These are phyloP conservation scores for Passer montanus DNA, from an alignment of 2,113 vertebrate species.

Conservation along the genomic window DNA sequence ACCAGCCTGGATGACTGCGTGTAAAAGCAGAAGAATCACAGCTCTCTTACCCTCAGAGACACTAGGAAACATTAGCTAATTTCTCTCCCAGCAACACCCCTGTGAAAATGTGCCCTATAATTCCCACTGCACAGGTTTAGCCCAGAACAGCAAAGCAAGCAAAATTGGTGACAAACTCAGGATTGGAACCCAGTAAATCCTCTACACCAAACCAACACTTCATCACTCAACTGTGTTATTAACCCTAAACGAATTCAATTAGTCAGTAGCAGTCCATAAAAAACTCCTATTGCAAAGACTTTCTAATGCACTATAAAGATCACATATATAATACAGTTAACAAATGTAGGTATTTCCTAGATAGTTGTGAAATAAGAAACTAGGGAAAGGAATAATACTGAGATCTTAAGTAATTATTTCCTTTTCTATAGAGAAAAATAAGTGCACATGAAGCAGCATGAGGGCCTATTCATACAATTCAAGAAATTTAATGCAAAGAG, in stretches of 20 bases:
- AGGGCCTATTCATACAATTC: not conserved
- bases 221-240: not conserved
- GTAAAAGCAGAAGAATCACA: not conserved
- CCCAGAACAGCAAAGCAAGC: conserved; percentile 6
- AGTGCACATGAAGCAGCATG: not conserved
- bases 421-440: not conserved
- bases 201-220: not conserved
- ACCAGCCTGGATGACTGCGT: not conserved
- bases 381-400: not conserved
- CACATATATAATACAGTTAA: not conserved
- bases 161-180: not conserved
- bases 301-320: not conserved
- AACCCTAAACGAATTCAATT: conserved; percentile 19
- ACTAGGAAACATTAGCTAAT: not conserved
- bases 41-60: not conserved
- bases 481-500: not conserved
- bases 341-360: not conserved
- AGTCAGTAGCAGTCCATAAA: not conserved
- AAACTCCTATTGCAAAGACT: not conserved
- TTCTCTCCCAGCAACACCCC: not conserved
- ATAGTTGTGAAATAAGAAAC: conserved; percentile 8
- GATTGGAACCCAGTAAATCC: not conserved
- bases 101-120: not conserved
- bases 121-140: not conserved
- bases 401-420: conserved; percentile 26